Conservation (phyloP, 1,140 invertebrate species). For the Polypedilum pembai region DNA sequence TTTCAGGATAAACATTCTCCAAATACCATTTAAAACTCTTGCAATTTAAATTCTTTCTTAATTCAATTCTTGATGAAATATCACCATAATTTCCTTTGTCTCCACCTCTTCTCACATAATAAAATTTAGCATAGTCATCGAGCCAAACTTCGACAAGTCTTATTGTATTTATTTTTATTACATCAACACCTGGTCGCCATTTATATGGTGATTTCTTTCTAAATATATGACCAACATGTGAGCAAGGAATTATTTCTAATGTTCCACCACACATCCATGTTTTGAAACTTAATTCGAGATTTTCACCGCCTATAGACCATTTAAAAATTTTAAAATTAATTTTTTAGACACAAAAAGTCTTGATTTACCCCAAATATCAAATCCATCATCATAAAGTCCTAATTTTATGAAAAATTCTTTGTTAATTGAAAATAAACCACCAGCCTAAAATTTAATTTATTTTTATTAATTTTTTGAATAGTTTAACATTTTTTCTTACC, state of each 20-base stretch:
- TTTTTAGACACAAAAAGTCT: too few relatives aligned
- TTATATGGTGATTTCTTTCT: slow-evolving; percentile 84
- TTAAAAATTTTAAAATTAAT: too few relatives aligned
- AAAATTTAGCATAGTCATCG: slow-evolving; percentile 89
- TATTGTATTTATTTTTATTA: slow-evolving; percentile 80
- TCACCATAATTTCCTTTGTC: slow-evolving; percentile 46
- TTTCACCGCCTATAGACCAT: slow-evolving; percentile 52
- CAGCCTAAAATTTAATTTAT: too few relatives aligned
- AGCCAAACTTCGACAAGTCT: slow-evolving; percentile 87
- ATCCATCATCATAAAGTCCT: slow-evolving; percentile 70
- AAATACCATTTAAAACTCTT: slow-evolving; percentile 93
- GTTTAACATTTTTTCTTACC: too few relatives aligned
- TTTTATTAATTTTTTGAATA: too few relatives aligned
- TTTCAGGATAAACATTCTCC: slow-evolving; percentile 78
- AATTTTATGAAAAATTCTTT: slow-evolving; percentile 43
- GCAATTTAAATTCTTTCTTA: slow-evolving; percentile 75
- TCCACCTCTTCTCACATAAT: slow-evolving; percentile 47
- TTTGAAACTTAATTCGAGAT: slow-evolving; percentile 67
- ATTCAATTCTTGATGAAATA: slow-evolving; percentile 60
- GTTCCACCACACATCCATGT: slow-evolving; percentile 56
- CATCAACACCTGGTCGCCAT: slow-evolving; percentile 43
- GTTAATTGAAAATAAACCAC: slow-evolving; percentile 27
- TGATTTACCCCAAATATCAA: slow-evolving; percentile 67
- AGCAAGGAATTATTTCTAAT: slow-evolving; percentile 84
- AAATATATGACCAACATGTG: slow-evolving; percentile 74